Evolutionary conservation across 2,797 vertebrate genomes (phyloP).

Genomic region (Poeciliopsis infans): DNA sequence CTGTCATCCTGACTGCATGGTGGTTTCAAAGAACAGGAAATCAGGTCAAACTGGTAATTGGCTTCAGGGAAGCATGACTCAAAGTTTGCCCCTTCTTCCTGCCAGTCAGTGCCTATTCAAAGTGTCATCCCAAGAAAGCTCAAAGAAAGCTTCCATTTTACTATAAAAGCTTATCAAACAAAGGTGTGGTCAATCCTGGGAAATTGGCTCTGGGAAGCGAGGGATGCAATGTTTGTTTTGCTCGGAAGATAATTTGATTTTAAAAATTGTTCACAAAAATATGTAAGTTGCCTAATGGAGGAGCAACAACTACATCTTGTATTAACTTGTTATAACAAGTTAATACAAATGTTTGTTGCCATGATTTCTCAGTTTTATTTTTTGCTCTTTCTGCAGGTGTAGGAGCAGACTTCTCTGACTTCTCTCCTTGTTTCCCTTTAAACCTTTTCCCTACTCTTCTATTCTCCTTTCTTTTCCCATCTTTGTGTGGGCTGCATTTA

Average conservation of each 20-base stretch:
- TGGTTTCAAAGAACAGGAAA: conserved; percentile 50
- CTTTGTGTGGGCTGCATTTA: no score
- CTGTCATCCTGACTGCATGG: conserved; percentile 27
- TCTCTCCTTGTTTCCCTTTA: no score
- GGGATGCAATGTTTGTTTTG: neutral
- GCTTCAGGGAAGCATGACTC: conserved; percentile 41
- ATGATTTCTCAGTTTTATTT: no score
- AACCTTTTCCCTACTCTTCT: no score
- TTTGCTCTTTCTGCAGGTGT: no score
- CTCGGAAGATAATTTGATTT: neutral
- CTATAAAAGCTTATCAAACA: conserved; percentile 19
- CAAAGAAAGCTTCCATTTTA: conserved; percentile 45
- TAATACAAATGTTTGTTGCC: no score
- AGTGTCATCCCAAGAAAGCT: conserved; percentile 34
- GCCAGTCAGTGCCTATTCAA: conserved; percentile 44
- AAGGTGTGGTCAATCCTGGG: conserved; percentile 18
- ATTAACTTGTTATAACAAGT: no score
- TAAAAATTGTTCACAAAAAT: neutral
- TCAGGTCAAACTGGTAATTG: conserved; percentile 56
- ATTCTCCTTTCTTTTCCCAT: no score
- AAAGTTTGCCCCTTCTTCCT: conserved; percentile 26
- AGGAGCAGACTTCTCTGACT: no score
- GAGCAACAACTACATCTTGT: neutral
- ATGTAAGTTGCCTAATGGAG: neutral
- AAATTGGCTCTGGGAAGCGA: conserved; percentile 8